Percentiles rank a stretch among this genome's conserved stretches.
phyloP scores from a whole-genome alignment of 2,888 invertebrate species.

The Coelogynopora nodosa region DNA sequence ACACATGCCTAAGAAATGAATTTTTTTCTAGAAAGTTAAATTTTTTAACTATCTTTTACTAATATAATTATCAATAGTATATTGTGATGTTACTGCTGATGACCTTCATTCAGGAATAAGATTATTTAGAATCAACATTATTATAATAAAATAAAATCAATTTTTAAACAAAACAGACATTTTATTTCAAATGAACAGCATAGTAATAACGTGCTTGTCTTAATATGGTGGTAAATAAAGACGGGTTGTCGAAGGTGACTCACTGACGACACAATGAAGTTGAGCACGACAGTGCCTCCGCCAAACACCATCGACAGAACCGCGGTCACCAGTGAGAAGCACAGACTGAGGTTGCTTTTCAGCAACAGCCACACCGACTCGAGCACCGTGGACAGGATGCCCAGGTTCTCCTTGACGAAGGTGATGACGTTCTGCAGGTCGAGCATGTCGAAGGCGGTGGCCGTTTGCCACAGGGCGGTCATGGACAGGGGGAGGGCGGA shows the following conservation, averaged over 20 bases:
- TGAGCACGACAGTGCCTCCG: constrained; percentile 61
- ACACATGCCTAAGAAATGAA: no score
- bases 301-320: constrained; percentile 79
- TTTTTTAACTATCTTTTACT: no score
- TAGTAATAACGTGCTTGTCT: no score
- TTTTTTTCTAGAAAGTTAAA: no score
- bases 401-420: constrained; percentile 84
- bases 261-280: constrained; percentile 60
- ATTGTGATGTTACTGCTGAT: no score
- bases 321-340: constrained; percentile 79
- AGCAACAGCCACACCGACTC: constrained; percentile 82
- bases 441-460: constrained; percentile 52
- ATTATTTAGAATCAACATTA: neutral
- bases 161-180: no score
- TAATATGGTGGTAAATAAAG: no score
- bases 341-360: constrained; percentile 83
- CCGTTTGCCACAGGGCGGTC: constrained; percentile 53
- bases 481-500: constrained; percentile 49
- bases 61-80: no score
- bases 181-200: no score
- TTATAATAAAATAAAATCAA: neutral
- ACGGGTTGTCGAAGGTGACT: constrained; percentile 49
- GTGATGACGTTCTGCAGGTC: constrained; percentile 60
- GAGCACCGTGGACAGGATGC: constrained; percentile 77
- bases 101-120: no score